Percentiles rank a stretch among this genome's conserved stretches.
Evolutionary conservation across 2,888 invertebrate genomes (phyloP).

Genomic region (Nomada fucata): DNA sequence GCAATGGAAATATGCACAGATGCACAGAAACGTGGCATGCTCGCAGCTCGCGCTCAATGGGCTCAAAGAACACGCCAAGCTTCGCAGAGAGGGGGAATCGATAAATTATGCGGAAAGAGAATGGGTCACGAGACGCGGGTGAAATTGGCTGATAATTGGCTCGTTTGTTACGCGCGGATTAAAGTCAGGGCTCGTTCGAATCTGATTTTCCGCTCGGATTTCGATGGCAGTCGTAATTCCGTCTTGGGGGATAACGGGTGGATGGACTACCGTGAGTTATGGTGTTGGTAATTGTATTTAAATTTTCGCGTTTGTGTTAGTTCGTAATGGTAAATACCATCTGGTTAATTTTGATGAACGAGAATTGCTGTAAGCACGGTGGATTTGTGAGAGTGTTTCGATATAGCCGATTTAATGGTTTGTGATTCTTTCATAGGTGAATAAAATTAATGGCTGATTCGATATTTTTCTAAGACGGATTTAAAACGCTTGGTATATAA

Average conservation of each 20-base stretch:
- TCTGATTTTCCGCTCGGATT: conserved; percentile 17
- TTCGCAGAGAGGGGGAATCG: conserved; percentile 21
- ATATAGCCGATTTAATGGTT: no score
- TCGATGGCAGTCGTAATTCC: conserved; percentile 11
- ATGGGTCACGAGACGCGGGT: conserved; percentile 25
- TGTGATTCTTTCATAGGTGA: no score
- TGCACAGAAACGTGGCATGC: conserved; percentile 8
- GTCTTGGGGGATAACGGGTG: background rate
- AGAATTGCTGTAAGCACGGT: no score
- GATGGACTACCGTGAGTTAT: background rate
- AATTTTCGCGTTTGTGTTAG: background rate
- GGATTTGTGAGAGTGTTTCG: no score
- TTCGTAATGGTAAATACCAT: background rate
- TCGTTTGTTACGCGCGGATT: conserved; percentile 50
- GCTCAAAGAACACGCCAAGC: conserved; percentile 14
- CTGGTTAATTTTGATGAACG: background rate
- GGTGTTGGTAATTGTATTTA: background rate
- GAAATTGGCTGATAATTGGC: conserved; percentile 53
- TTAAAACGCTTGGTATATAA: no score
- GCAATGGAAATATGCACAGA: conserved; percentile 50
- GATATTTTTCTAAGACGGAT: no score
- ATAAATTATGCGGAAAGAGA: conserved; percentile 52
- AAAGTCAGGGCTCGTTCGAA: conserved; percentile 23
- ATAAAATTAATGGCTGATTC: no score
- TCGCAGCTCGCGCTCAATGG: background rate